phyloP scores from a whole-genome alignment of 2,113 vertebrate genomes.

The Apodemus sylvaticus region DNA sequence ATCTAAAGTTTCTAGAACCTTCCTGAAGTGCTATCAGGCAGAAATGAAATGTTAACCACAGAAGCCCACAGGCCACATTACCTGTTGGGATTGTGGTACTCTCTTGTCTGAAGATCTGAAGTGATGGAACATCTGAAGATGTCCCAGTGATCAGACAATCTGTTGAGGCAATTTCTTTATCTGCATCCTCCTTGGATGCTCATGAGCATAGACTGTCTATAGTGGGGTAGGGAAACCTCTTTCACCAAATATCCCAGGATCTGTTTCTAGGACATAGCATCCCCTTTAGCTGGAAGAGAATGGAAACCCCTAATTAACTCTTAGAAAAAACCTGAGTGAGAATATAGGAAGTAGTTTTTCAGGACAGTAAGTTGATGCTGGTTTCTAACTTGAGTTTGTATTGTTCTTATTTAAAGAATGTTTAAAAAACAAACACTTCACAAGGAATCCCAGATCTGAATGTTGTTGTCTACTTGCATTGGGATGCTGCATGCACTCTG shows the following conservation, averaged over 20 bases:
- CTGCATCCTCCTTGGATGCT: rapidly evolving
- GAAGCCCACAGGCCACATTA: background rate
- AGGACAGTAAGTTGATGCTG: background rate
- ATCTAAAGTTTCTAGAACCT: background rate
- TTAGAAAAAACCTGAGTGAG: background rate
- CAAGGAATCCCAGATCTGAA: background rate
- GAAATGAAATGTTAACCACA: background rate
- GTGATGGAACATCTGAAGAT: background rate
- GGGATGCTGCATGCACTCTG: rapidly evolving
- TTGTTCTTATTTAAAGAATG: background rate
- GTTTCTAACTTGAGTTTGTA: background rate
- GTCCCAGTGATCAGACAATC: background rate
- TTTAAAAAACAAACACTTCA: background rate
- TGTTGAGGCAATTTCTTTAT: rapidly evolving
- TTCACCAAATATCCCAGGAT: background rate
- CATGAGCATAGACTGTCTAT: background rate
- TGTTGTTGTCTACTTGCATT: background rate
- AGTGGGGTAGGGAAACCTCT: rapidly evolving
- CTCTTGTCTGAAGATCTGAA: background rate
- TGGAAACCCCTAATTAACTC: background rate
- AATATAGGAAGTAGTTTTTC: background rate
- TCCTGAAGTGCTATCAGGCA: background rate
- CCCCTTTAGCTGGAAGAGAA: background rate
- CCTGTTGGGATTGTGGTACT: too few species aligned
- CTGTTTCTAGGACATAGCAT: rapidly evolving